phyloP scores from a whole-genome alignment of 2,113 vertebrate genomes.

The Anoura caudifer region DNA sequence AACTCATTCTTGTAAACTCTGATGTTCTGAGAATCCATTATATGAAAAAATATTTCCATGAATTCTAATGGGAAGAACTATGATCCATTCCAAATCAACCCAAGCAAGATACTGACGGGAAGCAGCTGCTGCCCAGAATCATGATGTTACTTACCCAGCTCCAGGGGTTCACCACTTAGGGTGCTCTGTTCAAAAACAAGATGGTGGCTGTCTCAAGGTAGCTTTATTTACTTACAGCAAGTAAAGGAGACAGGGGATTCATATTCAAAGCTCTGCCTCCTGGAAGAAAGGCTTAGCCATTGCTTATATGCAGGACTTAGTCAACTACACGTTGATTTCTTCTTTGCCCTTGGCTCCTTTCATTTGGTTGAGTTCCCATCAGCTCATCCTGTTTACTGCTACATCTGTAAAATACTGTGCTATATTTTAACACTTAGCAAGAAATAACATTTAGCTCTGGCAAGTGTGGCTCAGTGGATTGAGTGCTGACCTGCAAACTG shows the following conservation, averaged over 20 bases:
- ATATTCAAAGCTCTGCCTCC: background rate
- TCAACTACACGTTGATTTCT: background rate
- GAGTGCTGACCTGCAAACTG: too few relatives aligned
- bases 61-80: background rate
- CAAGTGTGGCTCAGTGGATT: too few relatives aligned
- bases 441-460: background rate
- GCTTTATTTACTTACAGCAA: background rate
- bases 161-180: background rate
- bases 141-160: background rate
- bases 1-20: background rate
- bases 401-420: background rate
- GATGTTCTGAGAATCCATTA: background rate
- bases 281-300: background rate
- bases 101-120: background rate
- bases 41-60: background rate
- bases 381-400: background rate
- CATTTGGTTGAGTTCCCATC: background rate
- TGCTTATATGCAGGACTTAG: background rate
- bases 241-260: background rate
- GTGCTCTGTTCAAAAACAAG: background rate
- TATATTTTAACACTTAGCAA: background rate
- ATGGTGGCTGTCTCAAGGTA: background rate
- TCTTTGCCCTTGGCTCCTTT: background rate
- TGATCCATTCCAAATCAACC: background rate
- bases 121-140: background rate